Evolutionary conservation across 2,888 invertebrate species (phyloP).

Genomic region (Arrhopalites spinosus): DNA sequence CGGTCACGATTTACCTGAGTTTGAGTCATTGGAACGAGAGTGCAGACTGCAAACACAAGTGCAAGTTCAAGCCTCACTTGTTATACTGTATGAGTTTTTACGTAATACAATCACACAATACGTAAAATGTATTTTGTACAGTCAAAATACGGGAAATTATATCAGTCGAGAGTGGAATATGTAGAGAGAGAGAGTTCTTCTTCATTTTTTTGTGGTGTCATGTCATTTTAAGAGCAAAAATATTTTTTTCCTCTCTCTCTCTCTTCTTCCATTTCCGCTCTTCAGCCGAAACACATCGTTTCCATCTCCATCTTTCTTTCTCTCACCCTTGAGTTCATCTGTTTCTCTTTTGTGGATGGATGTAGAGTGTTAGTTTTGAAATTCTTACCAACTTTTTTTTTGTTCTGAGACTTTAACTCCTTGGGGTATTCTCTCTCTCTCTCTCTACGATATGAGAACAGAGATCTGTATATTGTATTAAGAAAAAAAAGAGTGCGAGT

Average conservation of each 20-base stretch:
- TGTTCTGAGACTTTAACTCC: neutral
- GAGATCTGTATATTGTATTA: too few species aligned
- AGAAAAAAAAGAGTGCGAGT: too few species aligned
- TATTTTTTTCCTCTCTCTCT: constrained; percentile 21
- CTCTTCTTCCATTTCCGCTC: constrained; percentile 4
- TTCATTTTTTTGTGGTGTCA: neutral
- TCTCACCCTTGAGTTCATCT: constrained; percentile 9
- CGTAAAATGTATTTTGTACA: neutral
- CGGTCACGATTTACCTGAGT: constrained; percentile 33
- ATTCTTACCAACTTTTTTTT: too few species aligned
- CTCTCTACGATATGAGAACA: too few species aligned
- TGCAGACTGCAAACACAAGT: neutral
- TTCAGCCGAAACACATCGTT: neutral
- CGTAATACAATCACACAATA: neutral
- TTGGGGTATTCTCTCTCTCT: constrained; percentile 9
- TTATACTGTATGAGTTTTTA: neutral
- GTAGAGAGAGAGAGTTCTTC: constrained; percentile 12
- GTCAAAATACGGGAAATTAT: too few species aligned
- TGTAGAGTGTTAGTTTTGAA: neutral
- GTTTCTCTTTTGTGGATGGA: constrained; percentile 3
- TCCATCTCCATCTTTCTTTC: neutral
- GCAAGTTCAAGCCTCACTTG: neutral
- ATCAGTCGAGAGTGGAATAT: neutral
- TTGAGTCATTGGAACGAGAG: constrained; percentile 2
- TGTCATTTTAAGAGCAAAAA: constrained; percentile 18